Percentiles rank a stretch among this genome's conserved stretches.
phyloP scores from a whole-genome alignment of 2,797 vertebrate species.

The Anomalospiza imberbis region DNA sequence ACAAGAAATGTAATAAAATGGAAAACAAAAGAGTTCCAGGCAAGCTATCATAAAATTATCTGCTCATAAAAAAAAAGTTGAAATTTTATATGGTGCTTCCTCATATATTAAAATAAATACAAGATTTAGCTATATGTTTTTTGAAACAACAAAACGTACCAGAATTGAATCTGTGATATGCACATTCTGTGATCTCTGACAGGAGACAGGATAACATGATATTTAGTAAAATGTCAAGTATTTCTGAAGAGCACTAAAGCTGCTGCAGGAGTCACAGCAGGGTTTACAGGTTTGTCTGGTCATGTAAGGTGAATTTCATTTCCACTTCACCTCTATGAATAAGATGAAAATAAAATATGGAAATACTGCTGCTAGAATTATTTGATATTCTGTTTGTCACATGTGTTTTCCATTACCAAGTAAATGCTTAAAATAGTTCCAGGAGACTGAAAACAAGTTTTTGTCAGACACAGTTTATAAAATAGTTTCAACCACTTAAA shows the following conservation, averaged over 20 bases:
- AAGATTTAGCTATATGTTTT: neutral
- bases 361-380: neutral
- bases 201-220: neutral
- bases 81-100: neutral
- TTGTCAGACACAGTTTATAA: conserved; percentile 43
- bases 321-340: neutral
- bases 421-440: conserved; percentile 41
- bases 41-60: neutral
- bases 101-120: neutral
- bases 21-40: neutral
- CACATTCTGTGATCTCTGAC: neutral
- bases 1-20: neutral
- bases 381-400: conserved; percentile 20
- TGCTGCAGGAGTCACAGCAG: neutral
- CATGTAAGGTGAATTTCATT: conserved; percentile 17
- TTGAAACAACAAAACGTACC: neutral
- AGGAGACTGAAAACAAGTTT: conserved; percentile 18
- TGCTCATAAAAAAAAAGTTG: neutral
- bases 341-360: conserved; percentile 32
- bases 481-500: conserved; percentile 28
- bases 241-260: neutral
- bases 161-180: neutral
- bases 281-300: neutral
- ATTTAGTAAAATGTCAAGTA: neutral
- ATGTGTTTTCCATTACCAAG: conserved; percentile 36